These are phyloP conservation scores for Streptopelia turtur DNA, from an alignment of 2,797 vertebrate genomes.

Conservation along the genomic window DNA sequence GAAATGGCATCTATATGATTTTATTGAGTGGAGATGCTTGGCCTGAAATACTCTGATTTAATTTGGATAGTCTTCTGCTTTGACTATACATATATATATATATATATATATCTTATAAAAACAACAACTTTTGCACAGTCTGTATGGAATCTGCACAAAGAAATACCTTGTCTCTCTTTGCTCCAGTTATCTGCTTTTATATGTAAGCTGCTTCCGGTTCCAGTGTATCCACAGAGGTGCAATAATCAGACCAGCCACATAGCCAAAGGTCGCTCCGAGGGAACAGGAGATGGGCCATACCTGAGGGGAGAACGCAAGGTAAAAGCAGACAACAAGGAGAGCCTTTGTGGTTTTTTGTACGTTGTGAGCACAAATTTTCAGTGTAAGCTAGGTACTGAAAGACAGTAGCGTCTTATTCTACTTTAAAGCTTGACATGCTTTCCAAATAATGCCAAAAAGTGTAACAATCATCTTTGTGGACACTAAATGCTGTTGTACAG, in stretches of 20 bases:
- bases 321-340: constrained; percentile 42
- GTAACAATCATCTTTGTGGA: constrained; percentile 71
- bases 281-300: constrained; percentile 97
- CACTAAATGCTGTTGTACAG: constrained; percentile 74
- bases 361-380: constrained; percentile 71
- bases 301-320: constrained; percentile 75
- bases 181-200: constrained; percentile 93
- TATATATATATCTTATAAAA: background rate
- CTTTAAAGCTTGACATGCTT: constrained; percentile 74
- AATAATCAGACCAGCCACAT: constrained; percentile 86
- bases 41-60: constrained; percentile 44
- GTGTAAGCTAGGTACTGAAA: constrained; percentile 63
- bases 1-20: constrained; percentile 59
- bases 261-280: constrained; percentile 90
- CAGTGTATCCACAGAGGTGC: constrained; percentile 95
- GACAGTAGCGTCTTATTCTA: constrained; percentile 34
- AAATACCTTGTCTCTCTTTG: constrained; percentile 73
- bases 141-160: constrained; percentile 78
- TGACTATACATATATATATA: constrained; percentile 47
- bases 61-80: constrained; percentile 61
- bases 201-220: constrained; percentile 94
- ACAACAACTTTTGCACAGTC: constrained; percentile 73
- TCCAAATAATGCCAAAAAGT: constrained; percentile 76
- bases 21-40: constrained; percentile 71
- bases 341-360: constrained; percentile 18